Percentiles rank a stretch among this genome's conserved stretches.
phyloP scores from a whole-genome alignment of 2,888 invertebrate species.

The Ethmia dodecea region DNA sequence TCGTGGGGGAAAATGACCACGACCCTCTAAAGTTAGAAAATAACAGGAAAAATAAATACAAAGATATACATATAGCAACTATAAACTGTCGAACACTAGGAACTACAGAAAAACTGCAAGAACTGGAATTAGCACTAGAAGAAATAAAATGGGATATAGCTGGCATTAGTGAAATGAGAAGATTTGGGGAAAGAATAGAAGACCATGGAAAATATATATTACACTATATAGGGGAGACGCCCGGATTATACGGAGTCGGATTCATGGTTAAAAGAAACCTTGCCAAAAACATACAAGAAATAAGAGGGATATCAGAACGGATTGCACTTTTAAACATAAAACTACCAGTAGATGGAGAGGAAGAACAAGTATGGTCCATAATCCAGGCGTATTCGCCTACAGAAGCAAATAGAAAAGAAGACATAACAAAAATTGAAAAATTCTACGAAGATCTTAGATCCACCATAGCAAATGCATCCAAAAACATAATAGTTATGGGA shows the following conservation, averaged over 20 bases:
- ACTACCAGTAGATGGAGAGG: constrained; percentile 8
- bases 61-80: constrained; percentile 15
- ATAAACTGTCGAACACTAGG: constrained; percentile 18
- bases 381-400: constrained; percentile 23
- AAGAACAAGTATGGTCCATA: constrained; percentile 17
- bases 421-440: constrained; percentile 16
- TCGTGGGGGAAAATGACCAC: constrained; percentile 21
- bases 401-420: constrained; percentile 18
- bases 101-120: constrained; percentile 14
- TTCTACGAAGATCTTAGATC: constrained; percentile 15
- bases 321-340: constrained; percentile 19
- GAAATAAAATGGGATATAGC: constrained; percentile 21
- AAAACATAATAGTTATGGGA: constrained; percentile 6
- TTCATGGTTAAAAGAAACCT: constrained; percentile 20
- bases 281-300: constrained; percentile 15
- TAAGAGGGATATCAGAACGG: constrained; percentile 19
- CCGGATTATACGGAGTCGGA: constrained; percentile 21
- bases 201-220: constrained; percentile 19
- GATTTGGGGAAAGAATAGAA: constrained; percentile 21
- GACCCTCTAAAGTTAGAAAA: constrained; percentile 18
- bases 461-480: constrained; percentile 11
- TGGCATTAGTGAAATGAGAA: constrained; percentile 22
- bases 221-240: constrained; percentile 20
- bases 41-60: constrained; percentile 10
- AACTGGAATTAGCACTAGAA: constrained; percentile 14